A percentile compares a stretch with the other conserved stretches of the same genome.
These are phyloP conservation scores for Dermatemys mawii DNA, from an alignment of 2,113 vertebrate genomes.

Conservation along the genomic window DNA sequence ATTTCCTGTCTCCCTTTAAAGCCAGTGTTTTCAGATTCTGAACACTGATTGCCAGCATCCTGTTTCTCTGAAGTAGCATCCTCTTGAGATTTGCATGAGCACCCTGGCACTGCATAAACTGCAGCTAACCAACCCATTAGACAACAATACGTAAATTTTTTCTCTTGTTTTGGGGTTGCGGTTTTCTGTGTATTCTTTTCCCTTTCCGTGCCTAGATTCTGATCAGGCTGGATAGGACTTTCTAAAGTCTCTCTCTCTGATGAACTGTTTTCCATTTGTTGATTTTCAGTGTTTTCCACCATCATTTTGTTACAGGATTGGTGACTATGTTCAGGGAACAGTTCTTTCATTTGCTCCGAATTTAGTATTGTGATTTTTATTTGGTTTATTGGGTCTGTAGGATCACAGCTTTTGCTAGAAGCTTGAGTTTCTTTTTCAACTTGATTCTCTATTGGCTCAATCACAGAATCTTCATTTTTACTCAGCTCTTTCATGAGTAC, in stretches of 20 bases:
- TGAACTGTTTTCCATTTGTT: not conserved
- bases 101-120: not conserved
- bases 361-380: conserved; percentile 60
- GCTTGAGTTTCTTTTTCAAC: not conserved
- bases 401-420: not conserved
- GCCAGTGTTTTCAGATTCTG: not conserved
- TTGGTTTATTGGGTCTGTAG: conserved; percentile 34
- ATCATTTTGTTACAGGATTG: not conserved
- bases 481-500: not conserved
- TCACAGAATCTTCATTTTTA: not conserved
- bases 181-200: rapidly evolving
- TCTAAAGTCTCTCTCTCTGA: not conserved
- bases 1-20: not conserved
- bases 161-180: not conserved
- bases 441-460: not conserved
- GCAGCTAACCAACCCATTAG: not conserved
- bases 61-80: not conserved
- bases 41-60: not conserved
- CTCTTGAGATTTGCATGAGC: not conserved
- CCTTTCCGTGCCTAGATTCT: not conserved
- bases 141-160: conserved; percentile 38
- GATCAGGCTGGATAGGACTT: not conserved
- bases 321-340: conserved; percentile 41
- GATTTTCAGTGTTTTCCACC: not conserved
- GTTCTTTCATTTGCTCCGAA: conserved; percentile 57